A percentile compares a stretch with the other conserved stretches of the same genome.
phyloP scores from a whole-genome alignment of 2,888 invertebrate genomes.

The Melanostoma mellinum region DNA sequence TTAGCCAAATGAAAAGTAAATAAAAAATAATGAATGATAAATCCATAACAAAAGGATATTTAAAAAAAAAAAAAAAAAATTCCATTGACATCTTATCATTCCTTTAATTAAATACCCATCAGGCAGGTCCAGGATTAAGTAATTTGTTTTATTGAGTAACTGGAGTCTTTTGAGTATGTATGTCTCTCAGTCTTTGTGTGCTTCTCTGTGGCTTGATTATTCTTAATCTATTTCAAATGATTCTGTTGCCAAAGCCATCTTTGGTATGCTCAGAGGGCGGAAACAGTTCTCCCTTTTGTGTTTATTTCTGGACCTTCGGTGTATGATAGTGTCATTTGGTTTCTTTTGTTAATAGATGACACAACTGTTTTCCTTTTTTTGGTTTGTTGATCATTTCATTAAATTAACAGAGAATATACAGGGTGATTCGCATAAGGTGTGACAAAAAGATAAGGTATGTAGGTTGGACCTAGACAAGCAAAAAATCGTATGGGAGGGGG shows the following conservation, averaged over 20 bases:
- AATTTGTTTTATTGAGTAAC: conserved; percentile 53
- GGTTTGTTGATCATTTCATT: conserved; percentile 52
- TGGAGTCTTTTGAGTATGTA: conserved; percentile 2
- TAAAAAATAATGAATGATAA: conserved; percentile 4
- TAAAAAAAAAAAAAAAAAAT: not conserved
- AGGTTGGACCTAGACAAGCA: no score
- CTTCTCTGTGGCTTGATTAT: conserved; percentile 41
- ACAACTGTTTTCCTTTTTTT: conserved; percentile 21
- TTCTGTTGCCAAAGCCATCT: conserved; percentile 60
- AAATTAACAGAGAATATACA: conserved; percentile 50
- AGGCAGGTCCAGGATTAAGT: conserved; percentile 62
- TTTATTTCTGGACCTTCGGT: conserved; percentile 8
- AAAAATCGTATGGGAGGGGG: no score
- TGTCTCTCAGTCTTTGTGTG: conserved; percentile 2
- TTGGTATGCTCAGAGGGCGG: not conserved
- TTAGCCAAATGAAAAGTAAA: conserved; percentile 26
- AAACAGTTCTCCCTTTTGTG: not conserved
- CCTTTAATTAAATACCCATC: conserved; percentile 69
- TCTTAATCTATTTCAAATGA: conserved; percentile 64
- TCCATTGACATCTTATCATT: conserved; percentile 67
- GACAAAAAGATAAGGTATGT: no score
- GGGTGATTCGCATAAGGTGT: no score
- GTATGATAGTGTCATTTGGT: conserved; percentile 18
- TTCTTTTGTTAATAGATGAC: conserved; percentile 26
- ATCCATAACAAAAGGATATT: not conserved